Base-by-base conservation (phyloP, 2,888 invertebrate species). In the Drosophila merina region DNA sequence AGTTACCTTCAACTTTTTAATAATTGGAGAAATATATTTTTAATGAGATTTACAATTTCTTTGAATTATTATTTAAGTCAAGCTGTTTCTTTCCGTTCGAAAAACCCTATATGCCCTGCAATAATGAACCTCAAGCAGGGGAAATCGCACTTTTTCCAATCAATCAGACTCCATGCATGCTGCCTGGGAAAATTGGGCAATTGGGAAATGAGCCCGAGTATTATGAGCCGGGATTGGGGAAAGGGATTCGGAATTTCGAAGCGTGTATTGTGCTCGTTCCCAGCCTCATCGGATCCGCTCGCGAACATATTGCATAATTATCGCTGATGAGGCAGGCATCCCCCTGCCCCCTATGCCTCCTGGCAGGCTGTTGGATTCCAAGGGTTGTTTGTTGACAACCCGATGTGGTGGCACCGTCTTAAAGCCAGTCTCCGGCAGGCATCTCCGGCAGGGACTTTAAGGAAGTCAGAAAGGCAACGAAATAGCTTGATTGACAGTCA, bases 401-500 rank as follows among this genome's bases (percentile, higher is more conserved):
- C 73, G 69, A 72, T 81, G 77, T 74, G 68, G 73, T 86, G 50
- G 73, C 55, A 64, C 38, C 52, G 50, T 73, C 88, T 88, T 87
- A 77, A 74, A 85, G 88, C 79, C 86, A 83, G 88, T 52, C 49
- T 4, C 26, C 30, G 28, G 75, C 79, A 70, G 81, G 74, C 75
- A 72, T 77, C 66, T 54, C 67, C 54, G 67, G 57, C 47, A 58
- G 71, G 58, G 72, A 83, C 60, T 66, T 68, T 56, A 56, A 58
- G 51, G 69, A 85, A 86, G 86, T 87, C 88, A 88, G 81, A 73
- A 84, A 84, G 83, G 83, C 88, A 81, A 51, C 52, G 57, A 75
- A 73, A 77, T 78, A 75, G 78, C 72, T 70, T 86, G 88, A 86
- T 86, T 86, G 86, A 88, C 86, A 88, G 85, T 83, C 86, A 88